Evolutionary conservation across 2,888 invertebrate genomes (phyloP), one percentile per base, ranked within the genome.

Genomic region (Andrena fulva): DNA sequence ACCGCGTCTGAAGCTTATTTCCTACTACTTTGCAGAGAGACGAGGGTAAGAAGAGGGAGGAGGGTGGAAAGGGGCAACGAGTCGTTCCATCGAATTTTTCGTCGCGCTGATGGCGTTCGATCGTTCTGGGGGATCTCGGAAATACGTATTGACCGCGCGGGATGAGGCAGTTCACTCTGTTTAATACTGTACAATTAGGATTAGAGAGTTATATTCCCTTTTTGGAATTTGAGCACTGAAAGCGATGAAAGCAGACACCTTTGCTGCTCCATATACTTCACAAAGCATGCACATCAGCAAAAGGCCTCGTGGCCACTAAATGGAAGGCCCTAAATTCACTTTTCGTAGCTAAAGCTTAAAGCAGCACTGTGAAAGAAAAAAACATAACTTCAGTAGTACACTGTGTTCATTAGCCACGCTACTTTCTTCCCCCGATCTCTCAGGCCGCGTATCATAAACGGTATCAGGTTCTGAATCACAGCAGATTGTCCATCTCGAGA

Each of bases 311-410:
- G 16, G 16, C n/a, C 35, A 8, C 56, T 7, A 56, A 42, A 42
- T 35, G 8, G 33, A 66, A 64, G 24, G 29, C 20, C 20, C 35
- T n/a, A 64, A 56, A 66, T 66, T 31, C 64, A 66, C 73, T 64
- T 31, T 54, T 16, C 64, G 10, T 12, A 3, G 12, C 7, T 54
- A 20, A 20, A 56, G 52, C 50, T 54, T 35, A 71, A 59, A 69
- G 60, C 16, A 8, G 2, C 63, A 5, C 12, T 56, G 31, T 33
- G 4, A 16, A 33, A 33, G 10, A 50, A 12, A 16, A 33, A 10
- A 8, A 2, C 7, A n/a, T n/a, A 27, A 29, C 8, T 31, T 31
- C n/a, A n/a, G 5, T 12, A 59, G 6, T 10, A 0, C 10, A 16
- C 27, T 5, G 4, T 42, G 16, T 5, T 42, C 42, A 5, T 42